Base-by-base conservation (phyloP, 2,888 invertebrate genomes). In the Anagyrus pseudococci region DNA sequence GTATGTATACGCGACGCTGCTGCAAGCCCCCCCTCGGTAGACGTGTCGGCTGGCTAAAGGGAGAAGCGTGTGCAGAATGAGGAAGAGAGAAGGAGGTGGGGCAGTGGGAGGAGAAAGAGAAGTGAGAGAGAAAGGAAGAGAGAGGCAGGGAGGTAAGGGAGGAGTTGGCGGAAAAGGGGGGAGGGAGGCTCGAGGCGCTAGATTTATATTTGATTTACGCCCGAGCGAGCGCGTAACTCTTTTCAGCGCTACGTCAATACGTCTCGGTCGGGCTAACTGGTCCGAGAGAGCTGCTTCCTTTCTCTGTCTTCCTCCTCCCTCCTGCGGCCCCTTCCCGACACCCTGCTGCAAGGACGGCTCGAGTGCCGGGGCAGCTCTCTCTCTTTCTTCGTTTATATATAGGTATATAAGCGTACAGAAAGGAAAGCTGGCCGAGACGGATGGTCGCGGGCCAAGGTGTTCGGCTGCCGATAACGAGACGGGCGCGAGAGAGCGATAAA, bases 121-220 rank as follows among this genome's bases (percentile, higher is more conserved):
- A 13, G 33, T 8, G 33, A 33, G 13, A 33, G 33, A 55, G 33
- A 50, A 50, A 44, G 20, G 13, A 17, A 19, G 40, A 22, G 33
- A 29, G 49, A 58, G 58, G 40, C 6, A 6, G 13, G 13, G 13
- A 33, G 7, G 33, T 33, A 6, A 33, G 33, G 13, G 41, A 48
- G 58, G 23, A 48, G 47, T 48, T 58, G 58, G 49, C 49, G 49
- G 49, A 41, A 58, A 58, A 20, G 41, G 6, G 40, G n/a, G 40
- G 43, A 20, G 62, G 41, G 44, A 53, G 54, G 58, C 58, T 61
- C 54, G 61, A 64, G 56, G 64, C 60, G 61, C 54, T 58, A 54
- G 65, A 65, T 65, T 65, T 65, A 65, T 62, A 50, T 65, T 65
- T 65, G 65, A 65, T 65, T 65, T 65, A 65, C 62, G 58, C 58